Evolutionary conservation across 2,113 vertebrate species (phyloP), one percentile per base, ranked within the genome.

Genomic region (Rostratula benghalensis): DNA sequence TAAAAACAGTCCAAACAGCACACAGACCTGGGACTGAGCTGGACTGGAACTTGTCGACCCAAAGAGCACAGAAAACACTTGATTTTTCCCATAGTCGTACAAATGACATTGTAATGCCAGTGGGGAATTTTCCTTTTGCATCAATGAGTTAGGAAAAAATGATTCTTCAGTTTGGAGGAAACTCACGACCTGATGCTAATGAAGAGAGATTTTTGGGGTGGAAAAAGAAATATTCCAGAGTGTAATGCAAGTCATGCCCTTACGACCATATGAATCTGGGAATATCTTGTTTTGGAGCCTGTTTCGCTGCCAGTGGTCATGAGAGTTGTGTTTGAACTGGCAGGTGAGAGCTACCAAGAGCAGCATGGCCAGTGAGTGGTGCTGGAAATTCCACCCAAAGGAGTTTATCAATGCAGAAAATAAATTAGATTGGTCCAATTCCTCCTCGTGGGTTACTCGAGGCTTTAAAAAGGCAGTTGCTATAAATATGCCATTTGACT

Each of bases 401-500:
- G 17, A 54, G 31, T 83, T 92, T 89, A 64, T n/a, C 67, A 57
- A 53, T 59, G 69, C 9, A 11, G 28, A 78, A 96, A 95, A 90
- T 41, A 87, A 87, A 68, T 60, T 56, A 68, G 39, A 48, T 93
- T 17, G n/a, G 51, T 83, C 73, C 37, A 10, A 27, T 71, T 81
- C 65, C 39, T 90, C 64, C 69, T 82, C 28, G 2, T 51, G 56
- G 48, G 17, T 87, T 90, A 89, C n/a, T 73, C 1, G 3, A 88
- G 59, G 87, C 78, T 95, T 91, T 46, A 90, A 91, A 95, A 90
- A 91, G 35, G 59, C 90, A 93, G 70, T 46, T 85, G 37, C 78
- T 95, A 83, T 69, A 95, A 93, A 89, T 89, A 90, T 69, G 83
- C 74, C 85, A 87, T 70, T 92, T 86, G 64, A 87, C 48, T 70